phyloP scores from a whole-genome alignment of 1,140 invertebrate genomes.

The Drosophila sproati region DNA sequence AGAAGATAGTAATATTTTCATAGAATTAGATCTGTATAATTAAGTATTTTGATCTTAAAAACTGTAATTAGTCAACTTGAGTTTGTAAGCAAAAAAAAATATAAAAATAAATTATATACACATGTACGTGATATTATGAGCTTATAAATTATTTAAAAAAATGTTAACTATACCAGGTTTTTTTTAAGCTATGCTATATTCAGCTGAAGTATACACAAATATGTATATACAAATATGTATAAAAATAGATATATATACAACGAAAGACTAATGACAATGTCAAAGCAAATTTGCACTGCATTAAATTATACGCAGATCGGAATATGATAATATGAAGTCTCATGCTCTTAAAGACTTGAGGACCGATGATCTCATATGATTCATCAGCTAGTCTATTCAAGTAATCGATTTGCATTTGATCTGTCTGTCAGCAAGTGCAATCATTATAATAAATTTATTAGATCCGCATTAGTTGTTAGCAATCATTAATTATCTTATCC shows the following conservation, averaged over 20 bases:
- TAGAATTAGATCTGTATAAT: too few species aligned
- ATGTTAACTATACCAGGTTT: too few species aligned
- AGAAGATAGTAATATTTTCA: neutral
- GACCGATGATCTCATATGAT: neutral
- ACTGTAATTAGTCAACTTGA: too few species aligned
- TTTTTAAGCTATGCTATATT: too few species aligned
- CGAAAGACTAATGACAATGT: neutral
- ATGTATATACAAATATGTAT: too few species aligned
- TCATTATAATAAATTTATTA: conserved; percentile 3
- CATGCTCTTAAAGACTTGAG: neutral
- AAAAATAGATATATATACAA: neutral
- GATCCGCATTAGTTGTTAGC: neutral
- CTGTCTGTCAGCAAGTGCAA: neutral
- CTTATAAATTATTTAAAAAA: too few species aligned
- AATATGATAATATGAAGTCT: neutral
- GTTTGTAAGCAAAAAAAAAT: too few species aligned
- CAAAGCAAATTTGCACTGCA: neutral
- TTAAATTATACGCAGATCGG: neutral
- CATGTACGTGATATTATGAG: too few species aligned
- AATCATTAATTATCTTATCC: neutral
- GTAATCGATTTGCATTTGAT: neutral
- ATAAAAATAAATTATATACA: too few species aligned
- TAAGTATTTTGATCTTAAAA: too few species aligned
- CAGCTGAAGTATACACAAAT: too few species aligned
- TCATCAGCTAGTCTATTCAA: neutral